Percentiles rank a stretch among this genome's conserved stretches.
Conservation (phyloP, 2,113 vertebrate species). For the Macquaria australasica region DNA sequence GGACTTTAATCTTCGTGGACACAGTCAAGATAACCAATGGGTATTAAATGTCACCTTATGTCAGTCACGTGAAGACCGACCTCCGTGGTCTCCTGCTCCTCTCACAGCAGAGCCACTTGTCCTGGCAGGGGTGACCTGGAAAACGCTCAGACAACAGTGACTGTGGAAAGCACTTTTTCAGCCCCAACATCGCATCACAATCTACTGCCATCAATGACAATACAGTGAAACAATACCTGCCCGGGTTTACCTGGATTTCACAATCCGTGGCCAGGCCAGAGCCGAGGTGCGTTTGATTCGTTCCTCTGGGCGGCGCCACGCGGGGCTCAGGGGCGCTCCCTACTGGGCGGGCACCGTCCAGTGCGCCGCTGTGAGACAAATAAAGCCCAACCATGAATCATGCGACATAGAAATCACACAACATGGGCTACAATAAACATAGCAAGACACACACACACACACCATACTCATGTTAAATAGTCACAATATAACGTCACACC, state of each 20-base stretch:
- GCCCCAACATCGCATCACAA: constrained; percentile 44
- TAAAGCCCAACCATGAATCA: constrained; percentile 84
- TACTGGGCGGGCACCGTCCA: constrained; percentile 72
- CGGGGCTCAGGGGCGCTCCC: constrained; percentile 68
- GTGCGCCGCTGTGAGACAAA: constrained; percentile 84
- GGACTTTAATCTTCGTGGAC: background rate
- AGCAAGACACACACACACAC: background rate
- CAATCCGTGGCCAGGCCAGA: constrained; percentile 61
- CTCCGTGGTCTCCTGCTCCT: constrained; percentile 41
- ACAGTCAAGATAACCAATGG: background rate
- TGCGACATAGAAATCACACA: constrained; percentile 46
- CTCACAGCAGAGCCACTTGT: constrained; percentile 52
- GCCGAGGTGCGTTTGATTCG: constrained; percentile 51
- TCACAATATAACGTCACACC: constrained; percentile 71
- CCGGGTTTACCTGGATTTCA: constrained; percentile 80
- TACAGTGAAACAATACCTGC: constrained; percentile 69
- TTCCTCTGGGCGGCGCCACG: constrained; percentile 47
- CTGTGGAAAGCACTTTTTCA: constrained; percentile 50
- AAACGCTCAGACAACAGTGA: constrained; percentile 82
- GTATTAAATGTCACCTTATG: constrained; percentile 65
- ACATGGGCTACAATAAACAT: background rate
- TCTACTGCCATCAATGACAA: constrained; percentile 51
- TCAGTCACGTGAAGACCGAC: constrained; percentile 47
- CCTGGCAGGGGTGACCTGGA: constrained; percentile 70
- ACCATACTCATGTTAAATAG: background rate